phyloP scores from a whole-genome alignment of 2,797 vertebrate species.

The Lacerta bilineata region DNA sequence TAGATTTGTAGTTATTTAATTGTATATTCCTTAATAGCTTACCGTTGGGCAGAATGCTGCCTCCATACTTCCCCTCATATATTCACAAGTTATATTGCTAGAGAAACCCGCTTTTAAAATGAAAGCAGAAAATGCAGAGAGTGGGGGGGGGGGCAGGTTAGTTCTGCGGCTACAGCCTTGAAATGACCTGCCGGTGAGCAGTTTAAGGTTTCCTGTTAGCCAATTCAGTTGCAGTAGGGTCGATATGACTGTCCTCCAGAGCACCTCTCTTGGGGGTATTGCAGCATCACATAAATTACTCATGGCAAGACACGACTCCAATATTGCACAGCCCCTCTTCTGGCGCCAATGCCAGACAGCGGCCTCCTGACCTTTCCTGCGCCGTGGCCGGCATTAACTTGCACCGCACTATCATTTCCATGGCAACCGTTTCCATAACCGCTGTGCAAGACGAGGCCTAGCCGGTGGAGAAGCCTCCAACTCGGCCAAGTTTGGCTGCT shows the following conservation, averaged over 20 bases:
- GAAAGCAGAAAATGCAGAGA: neutral
- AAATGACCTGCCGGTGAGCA: neutral
- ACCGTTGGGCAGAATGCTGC: neutral
- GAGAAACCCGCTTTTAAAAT: neutral
- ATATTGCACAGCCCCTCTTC: slow-evolving; percentile 21
- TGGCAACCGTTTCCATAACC: neutral
- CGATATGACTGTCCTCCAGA: too few species aligned
- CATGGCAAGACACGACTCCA: neutral
- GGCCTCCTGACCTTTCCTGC: neutral
- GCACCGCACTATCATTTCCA: neutral
- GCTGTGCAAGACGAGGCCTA: neutral
- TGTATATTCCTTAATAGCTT: neutral
- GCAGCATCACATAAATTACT: neutral
- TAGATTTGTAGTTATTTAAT: neutral
- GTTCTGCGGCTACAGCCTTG: neutral
- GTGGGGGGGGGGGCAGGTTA: accelerated
- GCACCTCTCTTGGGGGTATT: neutral
- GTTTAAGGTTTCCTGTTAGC: neutral
- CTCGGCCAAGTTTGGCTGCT: neutral
- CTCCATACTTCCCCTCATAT: neutral
- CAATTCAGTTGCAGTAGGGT: neutral
- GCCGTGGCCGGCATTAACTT: neutral
- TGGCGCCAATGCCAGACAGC: neutral
- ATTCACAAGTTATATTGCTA: neutral
- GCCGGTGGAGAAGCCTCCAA: neutral